phyloP scores from a whole-genome alignment of 1,140 invertebrate species.

The Halictus rubicundus region DNA sequence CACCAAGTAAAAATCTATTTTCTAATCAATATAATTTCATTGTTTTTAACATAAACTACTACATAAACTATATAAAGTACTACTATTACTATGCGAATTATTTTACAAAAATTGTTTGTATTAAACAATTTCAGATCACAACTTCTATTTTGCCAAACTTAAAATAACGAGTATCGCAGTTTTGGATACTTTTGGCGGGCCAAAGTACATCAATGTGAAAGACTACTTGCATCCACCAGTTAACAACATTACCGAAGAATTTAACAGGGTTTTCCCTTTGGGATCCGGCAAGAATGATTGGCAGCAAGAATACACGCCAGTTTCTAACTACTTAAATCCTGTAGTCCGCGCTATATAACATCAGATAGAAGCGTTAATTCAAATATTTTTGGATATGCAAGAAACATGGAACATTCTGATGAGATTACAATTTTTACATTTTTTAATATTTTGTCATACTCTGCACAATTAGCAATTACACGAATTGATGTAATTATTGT shows the following conservation, averaged over 20 bases:
- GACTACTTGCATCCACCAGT: constrained; percentile 81
- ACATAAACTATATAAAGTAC: no score
- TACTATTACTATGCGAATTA: neutral
- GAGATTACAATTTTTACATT: neutral
- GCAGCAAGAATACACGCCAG: neutral
- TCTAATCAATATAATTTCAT: neutral
- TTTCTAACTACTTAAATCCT: constrained; percentile 17
- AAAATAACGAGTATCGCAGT: constrained; percentile 86
- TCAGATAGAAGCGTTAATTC: neutral
- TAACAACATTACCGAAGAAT: constrained; percentile 28
- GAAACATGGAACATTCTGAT: neutral
- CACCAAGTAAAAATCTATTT: constrained; percentile 75
- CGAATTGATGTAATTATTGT: neutral
- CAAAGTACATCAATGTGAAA: constrained; percentile 82
- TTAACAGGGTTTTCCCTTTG: constrained; percentile 4
- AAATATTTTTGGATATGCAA: neutral
- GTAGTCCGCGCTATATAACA: constrained; percentile 15
- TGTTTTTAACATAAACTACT: neutral
- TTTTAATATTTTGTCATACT: neutral
- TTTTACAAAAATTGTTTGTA: neutral
- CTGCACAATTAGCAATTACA: neutral
- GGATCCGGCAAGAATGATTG: neutral
- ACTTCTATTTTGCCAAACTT: constrained; percentile 88
- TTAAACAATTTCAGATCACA: constrained; percentile 82
- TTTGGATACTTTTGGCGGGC: constrained; percentile 88